Percentiles rank a stretch among this genome's conserved stretches.
Conservation (phyloP, 2,888 invertebrate species). For the Pyrrhosoma nymphula region DNA sequence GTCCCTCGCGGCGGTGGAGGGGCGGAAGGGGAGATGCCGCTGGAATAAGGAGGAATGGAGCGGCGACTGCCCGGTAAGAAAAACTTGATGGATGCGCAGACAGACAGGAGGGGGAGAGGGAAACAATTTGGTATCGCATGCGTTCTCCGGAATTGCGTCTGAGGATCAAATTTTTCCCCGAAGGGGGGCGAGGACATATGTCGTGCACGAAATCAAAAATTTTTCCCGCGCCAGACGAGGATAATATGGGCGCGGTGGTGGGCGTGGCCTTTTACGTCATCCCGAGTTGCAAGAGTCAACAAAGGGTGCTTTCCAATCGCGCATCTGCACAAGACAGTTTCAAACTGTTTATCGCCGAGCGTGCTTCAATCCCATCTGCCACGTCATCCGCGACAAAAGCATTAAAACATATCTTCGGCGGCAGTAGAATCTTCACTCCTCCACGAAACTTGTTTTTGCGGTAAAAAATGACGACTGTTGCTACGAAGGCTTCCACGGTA, state of each 20-base stretch:
- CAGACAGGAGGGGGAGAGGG: background rate
- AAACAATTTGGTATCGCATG: slow-evolving; percentile 47
- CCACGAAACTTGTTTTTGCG: too few species aligned
- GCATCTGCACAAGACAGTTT: background rate
- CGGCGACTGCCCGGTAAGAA: background rate
- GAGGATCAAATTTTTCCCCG: slow-evolving; percentile 38
- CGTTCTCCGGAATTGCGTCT: slow-evolving; percentile 56
- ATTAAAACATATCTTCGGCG: too few species aligned
- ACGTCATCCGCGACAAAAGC: too few species aligned
- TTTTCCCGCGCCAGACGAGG: background rate
- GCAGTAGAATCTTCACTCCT: too few species aligned
- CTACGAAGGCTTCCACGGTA: too few species aligned
- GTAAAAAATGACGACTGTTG: too few species aligned
- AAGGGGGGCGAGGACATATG: slow-evolving; percentile 49
- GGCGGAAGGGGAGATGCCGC: background rate
- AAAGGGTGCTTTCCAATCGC: background rate
- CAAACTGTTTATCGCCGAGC: background rate
- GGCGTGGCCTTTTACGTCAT: background rate
- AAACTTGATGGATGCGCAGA: slow-evolving; percentile 12
- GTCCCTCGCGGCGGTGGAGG: background rate
- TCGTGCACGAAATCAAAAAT: slow-evolving; percentile 7
- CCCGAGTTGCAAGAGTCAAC: background rate
- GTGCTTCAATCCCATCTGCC: too few species aligned
- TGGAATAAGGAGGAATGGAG: background rate
- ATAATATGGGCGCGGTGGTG: background rate